Conservation (phyloP, 2,888 invertebrate genomes). For the Beris morrisii region DNA sequence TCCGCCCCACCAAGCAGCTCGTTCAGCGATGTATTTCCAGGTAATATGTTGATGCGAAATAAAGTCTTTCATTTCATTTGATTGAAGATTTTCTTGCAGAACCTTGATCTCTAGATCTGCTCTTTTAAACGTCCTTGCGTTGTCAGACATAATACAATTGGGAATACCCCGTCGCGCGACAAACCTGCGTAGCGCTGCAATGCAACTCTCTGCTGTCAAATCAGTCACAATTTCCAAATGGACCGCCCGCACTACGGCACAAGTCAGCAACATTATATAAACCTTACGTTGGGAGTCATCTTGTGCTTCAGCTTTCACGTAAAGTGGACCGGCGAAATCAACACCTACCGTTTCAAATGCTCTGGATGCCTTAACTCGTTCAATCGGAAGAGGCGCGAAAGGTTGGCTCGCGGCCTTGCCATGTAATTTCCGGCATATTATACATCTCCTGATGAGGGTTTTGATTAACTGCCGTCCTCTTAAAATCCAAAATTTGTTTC, state of each 20-base stretch:
- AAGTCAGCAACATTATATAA: slow-evolving; percentile 21
- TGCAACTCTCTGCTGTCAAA: slow-evolving; percentile 20
- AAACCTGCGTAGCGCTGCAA: slow-evolving; percentile 25
- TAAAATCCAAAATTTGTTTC: slow-evolving; percentile 11
- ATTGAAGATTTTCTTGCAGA: background rate
- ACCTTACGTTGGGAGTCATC: slow-evolving; percentile 4
- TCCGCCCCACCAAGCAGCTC: slow-evolving; percentile 30
- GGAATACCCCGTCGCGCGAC: slow-evolving; percentile 28
- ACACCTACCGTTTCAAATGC: slow-evolving; percentile 22
- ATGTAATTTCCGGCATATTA: slow-evolving; percentile 28
- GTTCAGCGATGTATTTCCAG: slow-evolving; percentile 25
- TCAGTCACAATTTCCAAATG: slow-evolving; percentile 19
- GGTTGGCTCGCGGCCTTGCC: slow-evolving; percentile 17
- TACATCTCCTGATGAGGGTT: slow-evolving; percentile 25
- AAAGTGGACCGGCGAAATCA: slow-evolving; percentile 28
- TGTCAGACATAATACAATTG: slow-evolving; percentile 24
- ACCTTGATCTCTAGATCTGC: background rate
- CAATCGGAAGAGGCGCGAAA: slow-evolving; percentile 28
- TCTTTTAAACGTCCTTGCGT: slow-evolving; percentile 25
- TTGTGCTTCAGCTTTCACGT: background rate
- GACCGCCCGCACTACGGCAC: slow-evolving; percentile 19
- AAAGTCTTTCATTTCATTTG: slow-evolving; percentile 10
- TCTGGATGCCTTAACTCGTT: slow-evolving; percentile 19
- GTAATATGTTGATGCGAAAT: slow-evolving; percentile 3
- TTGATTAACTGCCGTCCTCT: slow-evolving; percentile 25